Conservation (phyloP, 30 jellyfish, hydroid and myxozoan species). For the Chironex yamaguchii region DNA sequence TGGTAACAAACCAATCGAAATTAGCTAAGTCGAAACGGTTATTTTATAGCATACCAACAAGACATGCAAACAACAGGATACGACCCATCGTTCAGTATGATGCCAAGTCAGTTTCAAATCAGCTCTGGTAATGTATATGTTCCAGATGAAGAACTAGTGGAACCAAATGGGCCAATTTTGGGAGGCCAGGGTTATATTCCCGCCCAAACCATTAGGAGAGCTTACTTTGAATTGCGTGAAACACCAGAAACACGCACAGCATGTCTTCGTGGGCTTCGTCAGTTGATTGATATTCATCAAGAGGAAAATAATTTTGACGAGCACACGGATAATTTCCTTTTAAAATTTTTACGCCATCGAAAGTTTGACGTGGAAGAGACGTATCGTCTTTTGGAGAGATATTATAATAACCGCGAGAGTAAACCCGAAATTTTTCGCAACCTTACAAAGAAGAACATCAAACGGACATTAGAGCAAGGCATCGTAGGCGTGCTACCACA, state of each 20-base stretch:
- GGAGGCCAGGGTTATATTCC: constrained; percentile 98
- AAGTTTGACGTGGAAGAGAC: constrained; percentile 97
- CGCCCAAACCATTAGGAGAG: constrained; percentile 94
- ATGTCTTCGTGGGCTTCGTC: constrained; percentile 87
- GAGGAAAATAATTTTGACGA: constrained; percentile 97
- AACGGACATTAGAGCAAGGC: constrained; percentile 95
- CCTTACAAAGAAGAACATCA: constrained; percentile 89
- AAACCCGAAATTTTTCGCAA: constrained; percentile 97
- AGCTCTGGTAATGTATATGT: constrained; percentile 60
- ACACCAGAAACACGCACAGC: constrained; percentile 91
- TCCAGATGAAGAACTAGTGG: constrained; percentile 78
- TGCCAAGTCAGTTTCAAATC: neutral
- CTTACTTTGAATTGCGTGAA: constrained; percentile 91
- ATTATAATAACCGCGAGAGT: constrained; percentile 88
- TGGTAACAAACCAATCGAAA: too few relatives aligned
- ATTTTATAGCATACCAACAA: too few relatives aligned
- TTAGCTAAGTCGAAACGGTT: too few relatives aligned
- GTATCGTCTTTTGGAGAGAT: constrained; percentile 73
- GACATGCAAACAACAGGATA: neutral
- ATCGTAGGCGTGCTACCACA: constrained; percentile 98
- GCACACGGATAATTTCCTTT: constrained; percentile 92
- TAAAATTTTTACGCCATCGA: constrained; percentile 93
- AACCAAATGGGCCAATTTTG: constrained; percentile 97
- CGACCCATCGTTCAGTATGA: neutral
- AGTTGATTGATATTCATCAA: constrained; percentile 92